Conservation (phyloP, 2,888 invertebrate genomes). For the Dastarcus helophoroides region DNA sequence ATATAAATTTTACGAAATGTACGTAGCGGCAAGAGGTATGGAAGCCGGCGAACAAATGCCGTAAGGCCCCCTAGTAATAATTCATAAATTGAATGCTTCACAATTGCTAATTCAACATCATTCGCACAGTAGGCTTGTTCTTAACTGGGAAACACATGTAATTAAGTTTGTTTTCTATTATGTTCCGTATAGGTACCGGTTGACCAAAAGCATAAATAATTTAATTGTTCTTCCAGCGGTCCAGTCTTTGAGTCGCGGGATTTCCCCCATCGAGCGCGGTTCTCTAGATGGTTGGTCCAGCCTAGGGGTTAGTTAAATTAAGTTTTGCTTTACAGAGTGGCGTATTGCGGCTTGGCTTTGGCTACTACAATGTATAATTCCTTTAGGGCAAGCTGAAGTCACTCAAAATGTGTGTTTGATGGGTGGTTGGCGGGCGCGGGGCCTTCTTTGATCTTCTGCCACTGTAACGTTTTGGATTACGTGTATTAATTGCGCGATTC, state of each 20-base stretch:
- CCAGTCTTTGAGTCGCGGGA: slow-evolving; percentile 15
- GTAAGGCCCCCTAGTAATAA: slow-evolving; percentile 31
- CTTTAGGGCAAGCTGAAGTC: slow-evolving; percentile 26
- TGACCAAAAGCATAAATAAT: slow-evolving; percentile 36
- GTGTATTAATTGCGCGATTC: slow-evolving; percentile 3
- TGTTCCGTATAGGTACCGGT: slow-evolving; percentile 34
- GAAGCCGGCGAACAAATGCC: slow-evolving; percentile 11
- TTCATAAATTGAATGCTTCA: slow-evolving; percentile 40
- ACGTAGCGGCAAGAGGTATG: background rate
- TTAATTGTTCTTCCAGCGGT: slow-evolving; percentile 30
- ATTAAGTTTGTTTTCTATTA: slow-evolving; percentile 41
- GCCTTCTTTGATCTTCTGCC: slow-evolving; percentile 1
- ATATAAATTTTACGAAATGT: slow-evolving; percentile 32
- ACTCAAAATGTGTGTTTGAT: slow-evolving; percentile 22
- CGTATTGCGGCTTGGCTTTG: slow-evolving; percentile 19
- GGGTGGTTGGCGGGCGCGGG: slow-evolving; percentile 2
- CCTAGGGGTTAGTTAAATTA: slow-evolving; percentile 33
- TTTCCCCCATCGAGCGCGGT: slow-evolving; percentile 12
- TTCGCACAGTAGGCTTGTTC: slow-evolving; percentile 34
- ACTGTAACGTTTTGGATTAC: slow-evolving; percentile 3
- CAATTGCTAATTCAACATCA: slow-evolving; percentile 38
- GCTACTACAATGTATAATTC: slow-evolving; percentile 23
- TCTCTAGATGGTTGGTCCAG: slow-evolving; percentile 17
- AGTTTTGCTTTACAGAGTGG: slow-evolving; percentile 30
- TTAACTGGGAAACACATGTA: slow-evolving; percentile 35